Percentiles rank a stretch among this genome's conserved stretches.
Conservation (phyloP, 2,888 invertebrate genomes). For the Tipula vernalis region DNA sequence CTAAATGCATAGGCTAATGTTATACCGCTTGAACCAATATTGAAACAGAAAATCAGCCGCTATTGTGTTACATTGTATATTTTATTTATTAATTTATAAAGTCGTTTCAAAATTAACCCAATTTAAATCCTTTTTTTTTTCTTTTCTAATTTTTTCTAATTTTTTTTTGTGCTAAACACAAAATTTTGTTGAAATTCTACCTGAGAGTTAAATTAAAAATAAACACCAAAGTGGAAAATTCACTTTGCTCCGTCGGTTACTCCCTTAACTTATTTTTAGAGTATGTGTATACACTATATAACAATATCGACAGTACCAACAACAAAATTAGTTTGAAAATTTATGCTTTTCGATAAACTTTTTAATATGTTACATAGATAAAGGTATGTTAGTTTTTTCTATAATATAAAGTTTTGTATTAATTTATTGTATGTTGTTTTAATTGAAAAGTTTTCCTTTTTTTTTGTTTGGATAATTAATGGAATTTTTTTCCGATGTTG, state of each 20-base stretch:
- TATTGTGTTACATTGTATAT: background rate
- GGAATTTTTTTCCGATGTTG: background rate
- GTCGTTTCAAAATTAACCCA: background rate
- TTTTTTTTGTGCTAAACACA: background rate
- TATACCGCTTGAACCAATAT: background rate
- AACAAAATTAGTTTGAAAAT: background rate
- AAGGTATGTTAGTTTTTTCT: background rate
- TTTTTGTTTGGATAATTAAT: background rate
- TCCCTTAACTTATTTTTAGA: background rate
- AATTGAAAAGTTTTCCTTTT: background rate
- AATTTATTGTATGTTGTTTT: background rate
- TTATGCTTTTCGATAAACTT: background rate
- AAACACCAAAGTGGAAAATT: background rate
- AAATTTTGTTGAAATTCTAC: background rate
- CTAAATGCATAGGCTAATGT: background rate
- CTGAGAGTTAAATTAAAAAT: background rate
- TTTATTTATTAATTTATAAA: background rate
- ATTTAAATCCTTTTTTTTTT: background rate
- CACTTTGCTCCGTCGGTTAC: background rate
- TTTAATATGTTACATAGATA: background rate
- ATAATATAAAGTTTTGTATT: background rate
- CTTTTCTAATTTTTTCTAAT: background rate
- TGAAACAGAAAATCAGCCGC: background rate
- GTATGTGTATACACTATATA: background rate
- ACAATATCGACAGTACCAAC: background rate